Conservation (phyloP, 2,888 invertebrate genomes). For the Drosophila lacicola region DNA sequence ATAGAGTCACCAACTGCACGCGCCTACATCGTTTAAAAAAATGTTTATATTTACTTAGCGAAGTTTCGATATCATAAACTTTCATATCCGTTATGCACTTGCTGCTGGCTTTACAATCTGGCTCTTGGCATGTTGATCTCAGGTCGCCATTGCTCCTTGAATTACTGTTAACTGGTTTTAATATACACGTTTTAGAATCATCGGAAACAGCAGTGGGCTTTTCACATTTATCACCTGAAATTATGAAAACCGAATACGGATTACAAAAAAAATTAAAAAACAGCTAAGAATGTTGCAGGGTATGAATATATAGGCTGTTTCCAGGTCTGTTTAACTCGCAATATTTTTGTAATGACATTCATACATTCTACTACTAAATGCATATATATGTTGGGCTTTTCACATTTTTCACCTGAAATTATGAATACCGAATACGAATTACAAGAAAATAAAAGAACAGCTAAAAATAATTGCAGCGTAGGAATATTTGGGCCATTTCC, state of each 20-base stretch:
- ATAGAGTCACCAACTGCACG: too few relatives aligned
- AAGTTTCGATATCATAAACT: conserved; percentile 32
- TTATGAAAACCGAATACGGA: background rate
- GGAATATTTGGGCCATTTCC: background rate
- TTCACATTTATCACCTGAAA: conserved; percentile 45
- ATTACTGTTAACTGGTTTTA: conserved; percentile 8
- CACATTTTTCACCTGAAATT: conserved; percentile 46
- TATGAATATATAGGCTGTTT: background rate
- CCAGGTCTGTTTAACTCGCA: background rate
- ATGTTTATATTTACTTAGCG: conserved; percentile 42
- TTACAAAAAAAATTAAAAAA: background rate
- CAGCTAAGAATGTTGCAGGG: background rate
- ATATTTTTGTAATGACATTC: background rate
- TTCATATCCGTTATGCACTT: conserved; percentile 35
- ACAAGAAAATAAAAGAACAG: background rate
- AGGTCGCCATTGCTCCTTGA: conserved; percentile 24
- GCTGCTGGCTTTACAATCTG: conserved; percentile 26
- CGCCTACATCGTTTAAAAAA: too few relatives aligned
- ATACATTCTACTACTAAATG: too few relatives aligned
- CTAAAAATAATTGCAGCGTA: background rate
- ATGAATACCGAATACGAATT: background rate
- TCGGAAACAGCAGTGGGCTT: conserved; percentile 12
- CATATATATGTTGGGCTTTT: conserved; percentile 7
- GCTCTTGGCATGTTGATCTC: conserved; percentile 26
- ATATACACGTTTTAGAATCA: conserved; percentile 13